Percentiles rank a stretch among this genome's conserved stretches.
These are phyloP conservation scores for Cyphomyrus plagiostoma DNA, from an alignment of 2,113 vertebrate species.

Conservation along the genomic window DNA sequence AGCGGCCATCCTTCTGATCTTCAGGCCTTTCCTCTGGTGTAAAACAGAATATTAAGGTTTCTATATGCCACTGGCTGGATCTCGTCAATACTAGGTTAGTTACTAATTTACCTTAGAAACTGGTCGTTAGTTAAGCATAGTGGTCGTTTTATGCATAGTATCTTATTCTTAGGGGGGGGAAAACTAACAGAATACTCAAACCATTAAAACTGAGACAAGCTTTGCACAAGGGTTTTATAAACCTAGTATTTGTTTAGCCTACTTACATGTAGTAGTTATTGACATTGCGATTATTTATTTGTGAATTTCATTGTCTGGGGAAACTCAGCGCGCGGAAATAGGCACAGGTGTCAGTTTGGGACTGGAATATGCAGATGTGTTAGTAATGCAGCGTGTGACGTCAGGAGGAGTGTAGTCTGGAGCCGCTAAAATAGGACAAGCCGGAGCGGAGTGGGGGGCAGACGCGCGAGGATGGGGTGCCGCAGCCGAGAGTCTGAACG, in stretches of 20 bases:
- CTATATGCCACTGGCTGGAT: not conserved
- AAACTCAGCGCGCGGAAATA: not conserved
- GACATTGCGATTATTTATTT: not conserved
- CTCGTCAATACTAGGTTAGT: not conserved
- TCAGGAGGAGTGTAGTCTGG: constrained; percentile 67
- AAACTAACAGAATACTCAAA: not conserved
- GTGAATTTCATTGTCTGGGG: not conserved
- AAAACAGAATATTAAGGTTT: not conserved
- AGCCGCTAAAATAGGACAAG: constrained; percentile 77
- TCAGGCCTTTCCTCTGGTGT: not conserved
- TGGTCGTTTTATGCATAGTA: not conserved
- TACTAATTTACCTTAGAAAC: not conserved
- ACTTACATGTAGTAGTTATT: not conserved
- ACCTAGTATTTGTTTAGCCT: not conserved
- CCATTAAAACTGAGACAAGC: not conserved
- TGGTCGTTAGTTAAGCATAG: not conserved
- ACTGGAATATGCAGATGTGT: constrained; percentile 58
- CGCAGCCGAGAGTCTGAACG: constrained; percentile 46
- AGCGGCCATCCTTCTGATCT: not conserved
- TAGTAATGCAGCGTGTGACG: constrained; percentile 67
- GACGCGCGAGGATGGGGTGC: constrained; percentile 51
- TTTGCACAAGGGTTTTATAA: not conserved
- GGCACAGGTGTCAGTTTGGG: constrained; percentile 68
- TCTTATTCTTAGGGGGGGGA: not conserved
- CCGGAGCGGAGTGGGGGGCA: constrained; percentile 48